These are phyloP conservation scores for Macrotis lagotis DNA, from an alignment of 2,113 vertebrate genomes.

Conservation along the genomic window DNA sequence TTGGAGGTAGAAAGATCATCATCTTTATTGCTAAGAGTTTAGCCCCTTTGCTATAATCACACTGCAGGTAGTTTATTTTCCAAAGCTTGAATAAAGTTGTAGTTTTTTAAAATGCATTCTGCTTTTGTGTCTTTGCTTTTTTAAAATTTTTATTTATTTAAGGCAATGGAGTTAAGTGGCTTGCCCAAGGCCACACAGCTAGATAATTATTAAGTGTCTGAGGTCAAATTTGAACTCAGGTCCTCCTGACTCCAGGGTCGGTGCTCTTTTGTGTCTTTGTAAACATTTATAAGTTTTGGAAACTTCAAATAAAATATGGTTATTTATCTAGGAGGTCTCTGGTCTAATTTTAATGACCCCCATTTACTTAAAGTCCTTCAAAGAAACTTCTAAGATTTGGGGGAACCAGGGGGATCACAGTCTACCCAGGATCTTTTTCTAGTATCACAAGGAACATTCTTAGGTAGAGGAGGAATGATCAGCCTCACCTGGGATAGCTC, in stretches of 20 bases:
- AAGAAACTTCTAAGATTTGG: not conserved
- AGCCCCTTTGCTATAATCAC: not conserved
- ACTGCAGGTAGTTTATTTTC: not conserved
- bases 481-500: slow-evolving; percentile 90
- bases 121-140: not conserved
- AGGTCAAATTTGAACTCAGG: too few relatives aligned
- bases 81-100: not conserved
- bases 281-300: not conserved
- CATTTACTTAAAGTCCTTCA: not conserved
- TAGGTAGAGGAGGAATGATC: not conserved
- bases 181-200: too few relatives aligned
- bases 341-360: not conserved
- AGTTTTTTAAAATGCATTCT: not conserved
- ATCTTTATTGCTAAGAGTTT: not conserved
- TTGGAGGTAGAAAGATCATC: not conserved
- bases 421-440: rapidly evolving
- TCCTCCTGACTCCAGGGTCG: too few relatives aligned
- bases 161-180: too few relatives aligned
- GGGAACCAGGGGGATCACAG: not conserved
- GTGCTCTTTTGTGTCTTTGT: too few relatives aligned
- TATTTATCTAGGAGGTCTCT: not conserved
- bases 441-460: rapidly evolving
- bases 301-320: not conserved
- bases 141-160: too few relatives aligned
- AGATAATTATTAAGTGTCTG: too few relatives aligned